Evolutionary conservation across 2,888 invertebrate species (phyloP), one percentile per base, ranked within the genome.

Genomic region (Bembecia ichneumoniformis): DNA sequence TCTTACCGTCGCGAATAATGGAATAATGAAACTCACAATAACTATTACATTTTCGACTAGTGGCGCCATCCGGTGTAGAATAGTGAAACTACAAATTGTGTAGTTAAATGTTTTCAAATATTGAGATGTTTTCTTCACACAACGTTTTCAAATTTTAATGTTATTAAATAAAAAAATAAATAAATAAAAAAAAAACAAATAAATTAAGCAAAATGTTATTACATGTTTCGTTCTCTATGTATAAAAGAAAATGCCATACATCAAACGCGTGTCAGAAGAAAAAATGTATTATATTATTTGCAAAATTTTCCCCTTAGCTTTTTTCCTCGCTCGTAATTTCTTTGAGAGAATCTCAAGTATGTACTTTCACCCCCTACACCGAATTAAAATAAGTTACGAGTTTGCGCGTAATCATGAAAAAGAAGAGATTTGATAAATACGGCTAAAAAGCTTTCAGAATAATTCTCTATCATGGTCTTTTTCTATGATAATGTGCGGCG

Each of bases 21-120:
- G n/a, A n/a, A n/a, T n/a, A n/a, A n/a, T n/a, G n/a, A n/a, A 5
- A 20, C 20, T 20, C 20, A 5, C 20, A 20, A 20, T 9, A 28
- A 9, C 9, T 28, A 9, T n/a, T 28, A 28, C 28, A 20, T 5
- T 28, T 28, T 28, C 28, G 44, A 57, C 58, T 16, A 11, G 54
- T 68, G 58, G 62, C 82, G 81, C 79, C 81, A 80, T 77, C 82
- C 80, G 48, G 67, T 61, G 54, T 50, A 55, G 66, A 71, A 69
- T 75, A 74, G 82, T 60, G 52, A 54, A 55, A 74, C 64, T 64
- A 55, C 3, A 35, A 3, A 36, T 47, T 17, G n/a, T 1, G 17
- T n/a, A n/a, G n/a, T 47, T 5, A 14, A 20, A 47, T 47, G 40
- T 40, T 40, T 14, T 40, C 10, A 40, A 13, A 40, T 13, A 40